Conservation (phyloP, 2,888 invertebrate species). For the Pachymerium ferrugineum region DNA sequence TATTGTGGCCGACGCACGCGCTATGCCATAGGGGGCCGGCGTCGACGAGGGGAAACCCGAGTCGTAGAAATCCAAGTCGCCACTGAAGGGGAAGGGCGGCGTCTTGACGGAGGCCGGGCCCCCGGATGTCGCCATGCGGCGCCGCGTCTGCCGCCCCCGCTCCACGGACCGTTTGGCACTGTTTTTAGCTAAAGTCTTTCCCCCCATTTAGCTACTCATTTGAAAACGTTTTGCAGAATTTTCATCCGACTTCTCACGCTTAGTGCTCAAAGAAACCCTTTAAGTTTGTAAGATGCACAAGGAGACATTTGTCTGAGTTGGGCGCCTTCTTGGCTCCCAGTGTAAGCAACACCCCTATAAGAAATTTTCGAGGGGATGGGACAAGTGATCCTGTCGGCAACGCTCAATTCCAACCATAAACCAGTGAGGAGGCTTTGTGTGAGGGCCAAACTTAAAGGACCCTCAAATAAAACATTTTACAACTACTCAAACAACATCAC, state of each 20-base stretch:
- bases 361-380: background rate
- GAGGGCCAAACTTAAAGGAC: background rate
- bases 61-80: background rate
- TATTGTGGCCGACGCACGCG: constrained; percentile 7
- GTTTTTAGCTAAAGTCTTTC: background rate
- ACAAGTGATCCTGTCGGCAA: background rate
- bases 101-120: constrained; percentile 13
- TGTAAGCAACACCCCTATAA: constrained; percentile 1
- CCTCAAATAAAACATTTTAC: constrained; percentile 8
- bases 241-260: constrained; percentile 2
- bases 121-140: constrained; percentile 4
- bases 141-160: constrained; percentile 13
- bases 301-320: background rate
- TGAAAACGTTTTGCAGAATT: background rate
- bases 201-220: constrained; percentile 1
- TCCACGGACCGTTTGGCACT: constrained; percentile 13
- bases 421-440: background rate
- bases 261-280: constrained; percentile 4
- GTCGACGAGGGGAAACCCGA: constrained; percentile 13
- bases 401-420: background rate
- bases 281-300: background rate
- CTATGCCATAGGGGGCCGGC: background rate
- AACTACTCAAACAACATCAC: background rate
- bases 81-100: constrained; percentile 3
- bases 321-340: background rate